These are phyloP conservation scores for Styela clava DNA, from an alignment of 23 tunicate genomes.

Conservation along the genomic window DNA sequence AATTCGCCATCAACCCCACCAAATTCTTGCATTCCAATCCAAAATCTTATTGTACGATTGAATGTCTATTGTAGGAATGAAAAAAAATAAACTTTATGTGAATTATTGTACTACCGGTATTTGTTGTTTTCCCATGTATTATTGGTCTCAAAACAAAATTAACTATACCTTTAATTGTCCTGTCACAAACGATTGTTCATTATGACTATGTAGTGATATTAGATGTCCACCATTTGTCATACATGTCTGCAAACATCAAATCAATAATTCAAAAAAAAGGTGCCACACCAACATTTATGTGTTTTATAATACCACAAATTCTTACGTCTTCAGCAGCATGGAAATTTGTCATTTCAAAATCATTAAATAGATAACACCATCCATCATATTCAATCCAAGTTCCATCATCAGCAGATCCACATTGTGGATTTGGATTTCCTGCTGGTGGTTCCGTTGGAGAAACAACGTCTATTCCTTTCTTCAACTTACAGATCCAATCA, in stretches of 20 bases:
- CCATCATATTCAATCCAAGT: slow-evolving; percentile 66
- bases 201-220: slow-evolving; percentile 51
- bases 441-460: slow-evolving; percentile 67
- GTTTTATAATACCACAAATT: too few relatives aligned
- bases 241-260: slow-evolving; percentile 48
- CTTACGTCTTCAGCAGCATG: slow-evolving; percentile 47
- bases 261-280: background rate
- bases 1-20: slow-evolving; percentile 87
- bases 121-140: too few relatives aligned
- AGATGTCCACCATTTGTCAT: slow-evolving; percentile 49
- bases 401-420: slow-evolving; percentile 66
- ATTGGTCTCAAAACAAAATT: too few relatives aligned
- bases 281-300: too few relatives aligned
- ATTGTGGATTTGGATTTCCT: slow-evolving; percentile 58
- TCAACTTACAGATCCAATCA: slow-evolving; percentile 68
- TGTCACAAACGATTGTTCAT: slow-evolving; percentile 75
- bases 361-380: slow-evolving; percentile 72
- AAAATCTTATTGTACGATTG: slow-evolving; percentile 30
- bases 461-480: slow-evolving; percentile 57
- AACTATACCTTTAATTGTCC: slow-evolving; percentile 49
- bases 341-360: slow-evolving; percentile 4
- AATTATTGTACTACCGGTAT: too few relatives aligned
- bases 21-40: slow-evolving; percentile 71
- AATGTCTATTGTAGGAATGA: background rate
- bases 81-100: background rate